These are phyloP conservation scores for Sebastes taczanowskii DNA, from an alignment of 2,797 vertebrate genomes.

Conservation along the genomic window DNA sequence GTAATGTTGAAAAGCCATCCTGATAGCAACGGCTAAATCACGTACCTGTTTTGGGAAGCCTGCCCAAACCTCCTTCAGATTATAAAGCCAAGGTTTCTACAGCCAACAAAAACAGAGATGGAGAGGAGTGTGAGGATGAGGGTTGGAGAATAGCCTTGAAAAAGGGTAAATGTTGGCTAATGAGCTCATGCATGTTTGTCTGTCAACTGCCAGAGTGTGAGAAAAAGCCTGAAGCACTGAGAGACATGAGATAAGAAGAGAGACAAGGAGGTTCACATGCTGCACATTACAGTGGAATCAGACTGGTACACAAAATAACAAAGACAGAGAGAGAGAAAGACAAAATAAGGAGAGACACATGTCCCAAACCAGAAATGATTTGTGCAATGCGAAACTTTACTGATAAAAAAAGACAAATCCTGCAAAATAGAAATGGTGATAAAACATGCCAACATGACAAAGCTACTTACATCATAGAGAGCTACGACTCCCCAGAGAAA, in stretches of 20 bases:
- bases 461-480: constrained; percentile 91
- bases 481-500: constrained; percentile 86
- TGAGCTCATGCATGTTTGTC: background rate
- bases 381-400: background rate
- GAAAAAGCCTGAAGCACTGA: constrained; percentile 12
- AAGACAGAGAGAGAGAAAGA: background rate
- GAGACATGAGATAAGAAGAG: background rate
- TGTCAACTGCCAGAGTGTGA: constrained; percentile 1
- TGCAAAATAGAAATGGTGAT: background rate
- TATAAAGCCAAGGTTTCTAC: constrained; percentile 95
- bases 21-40: background rate
- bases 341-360: background rate
- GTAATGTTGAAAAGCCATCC: background rate
- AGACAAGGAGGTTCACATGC: background rate
- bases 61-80: constrained; percentile 90
- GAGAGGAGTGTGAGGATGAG: background rate
- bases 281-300: background rate
- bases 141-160: background rate
- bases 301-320: background rate
- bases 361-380: background rate
- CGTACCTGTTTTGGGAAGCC: constrained; percentile 91
- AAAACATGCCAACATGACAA: background rate
- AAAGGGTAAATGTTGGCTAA: background rate
- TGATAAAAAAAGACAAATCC: background rate
- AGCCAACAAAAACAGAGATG: constrained; percentile 39